A percentile compares a stretch with the other conserved stretches of the same genome.
These are phyloP conservation scores for Stigmatopora argus DNA, from an alignment of 2,113 vertebrate genomes.

Conservation along the genomic window DNA sequence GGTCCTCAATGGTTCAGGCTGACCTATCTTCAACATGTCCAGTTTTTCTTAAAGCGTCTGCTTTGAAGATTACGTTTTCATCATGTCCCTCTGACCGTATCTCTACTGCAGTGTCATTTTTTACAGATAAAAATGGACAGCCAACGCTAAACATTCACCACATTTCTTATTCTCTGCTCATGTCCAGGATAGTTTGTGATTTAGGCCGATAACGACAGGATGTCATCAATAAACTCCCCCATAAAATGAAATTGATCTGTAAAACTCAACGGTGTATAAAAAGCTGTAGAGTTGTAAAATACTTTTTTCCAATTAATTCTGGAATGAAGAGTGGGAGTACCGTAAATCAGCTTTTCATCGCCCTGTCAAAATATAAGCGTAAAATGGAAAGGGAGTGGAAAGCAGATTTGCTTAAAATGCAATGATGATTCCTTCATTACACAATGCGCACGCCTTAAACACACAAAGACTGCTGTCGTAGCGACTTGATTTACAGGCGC, in stretches of 20 bases:
- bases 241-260: conserved; percentile 21
- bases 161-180: conserved; percentile 21
- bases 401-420: conserved; percentile 5
- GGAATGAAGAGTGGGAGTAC: conserved; percentile 3
- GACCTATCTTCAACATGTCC: no score
- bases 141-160: conserved; percentile 15
- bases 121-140: conserved; percentile 26
- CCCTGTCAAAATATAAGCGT: conserved; percentile 8
- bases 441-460: conserved; percentile 37
- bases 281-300: conserved; percentile 23
- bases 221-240: conserved; percentile 13
- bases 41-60: no score
- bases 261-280: conserved; percentile 25
- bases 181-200: conserved; percentile 30
- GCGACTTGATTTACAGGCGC: conserved; percentile 57
- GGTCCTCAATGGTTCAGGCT: no score
- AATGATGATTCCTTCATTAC: conserved; percentile 32
- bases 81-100: neutral
- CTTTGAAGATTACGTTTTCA: no score
- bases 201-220: conserved; percentile 17
- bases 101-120: conserved; percentile 11
- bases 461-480: conserved; percentile 22
- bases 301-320: conserved; percentile 20
- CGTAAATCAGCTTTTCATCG: conserved; percentile 21
- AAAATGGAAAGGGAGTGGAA: conserved; percentile 2